Evolutionary conservation across 2,797 vertebrate genomes (phyloP).

Genomic region (Coilia nasus): DNA sequence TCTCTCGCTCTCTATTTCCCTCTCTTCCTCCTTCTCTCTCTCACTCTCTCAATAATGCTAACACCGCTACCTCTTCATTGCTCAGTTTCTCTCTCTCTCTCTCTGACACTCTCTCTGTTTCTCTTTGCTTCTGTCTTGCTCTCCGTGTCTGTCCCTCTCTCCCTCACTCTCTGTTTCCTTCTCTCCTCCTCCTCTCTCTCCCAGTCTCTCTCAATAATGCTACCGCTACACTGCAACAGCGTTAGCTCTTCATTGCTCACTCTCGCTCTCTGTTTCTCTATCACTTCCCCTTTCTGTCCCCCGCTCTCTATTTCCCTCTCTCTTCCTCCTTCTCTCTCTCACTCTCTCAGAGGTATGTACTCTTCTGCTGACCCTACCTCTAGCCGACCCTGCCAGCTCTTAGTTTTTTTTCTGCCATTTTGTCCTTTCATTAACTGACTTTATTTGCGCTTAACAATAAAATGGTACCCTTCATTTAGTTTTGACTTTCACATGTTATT

Average conservation of each 20-base stretch:
- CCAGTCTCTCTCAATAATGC: not conserved
- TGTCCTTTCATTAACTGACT: not conserved
- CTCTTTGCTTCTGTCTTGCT: not conserved
- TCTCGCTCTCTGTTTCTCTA: too few species aligned
- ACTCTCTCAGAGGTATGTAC: not conserved
- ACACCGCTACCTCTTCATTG: too few species aligned
- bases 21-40: slow-evolving; percentile 23
- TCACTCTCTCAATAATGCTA: too few species aligned
- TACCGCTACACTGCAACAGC: too few species aligned
- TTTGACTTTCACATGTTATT: not conserved
- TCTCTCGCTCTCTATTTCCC: not conserved
- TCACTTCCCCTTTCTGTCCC: too few species aligned
- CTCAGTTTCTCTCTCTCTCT: not conserved
- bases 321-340: too few species aligned
- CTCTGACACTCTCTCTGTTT: not conserved
- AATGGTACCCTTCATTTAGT: not conserved
- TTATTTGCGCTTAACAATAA: not conserved
- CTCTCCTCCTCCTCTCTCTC: not conserved
- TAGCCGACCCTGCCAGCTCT: not conserved
- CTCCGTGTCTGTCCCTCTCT: not conserved
- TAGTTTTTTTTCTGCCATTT: not conserved
- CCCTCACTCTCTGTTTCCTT: not conserved
- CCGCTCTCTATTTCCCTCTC: too few species aligned
- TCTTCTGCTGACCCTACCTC: not conserved
- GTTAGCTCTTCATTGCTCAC: too few species aligned